These are phyloP conservation scores for Hirtodrosophila trivittata DNA, from an alignment of 2,888 invertebrate genomes.

Conservation along the genomic window DNA sequence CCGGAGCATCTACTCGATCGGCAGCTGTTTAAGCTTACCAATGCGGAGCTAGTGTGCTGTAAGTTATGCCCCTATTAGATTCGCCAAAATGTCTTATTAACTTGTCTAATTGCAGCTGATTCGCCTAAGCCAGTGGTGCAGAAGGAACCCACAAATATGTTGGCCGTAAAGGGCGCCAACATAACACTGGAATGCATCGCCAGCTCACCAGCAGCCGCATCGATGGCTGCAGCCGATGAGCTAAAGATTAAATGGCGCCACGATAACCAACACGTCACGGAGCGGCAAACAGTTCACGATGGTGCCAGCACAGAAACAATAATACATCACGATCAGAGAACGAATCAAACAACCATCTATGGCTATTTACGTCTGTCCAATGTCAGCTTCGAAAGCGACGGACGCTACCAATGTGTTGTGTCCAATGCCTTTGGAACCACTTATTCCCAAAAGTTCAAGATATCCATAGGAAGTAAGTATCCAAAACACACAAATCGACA, in stretches of 20 bases:
- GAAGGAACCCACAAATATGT: constrained; percentile 91
- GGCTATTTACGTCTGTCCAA: constrained; percentile 90
- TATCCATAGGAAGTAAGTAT: constrained; percentile 91
- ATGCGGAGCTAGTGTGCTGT: constrained; percentile 89
- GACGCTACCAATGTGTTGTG: constrained; percentile 96
- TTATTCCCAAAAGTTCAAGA: constrained; percentile 93
- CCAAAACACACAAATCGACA: constrained; percentile 93
- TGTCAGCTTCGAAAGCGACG: constrained; percentile 92
- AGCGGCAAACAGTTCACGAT: constrained; percentile 55
- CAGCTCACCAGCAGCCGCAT: constrained; percentile 90
- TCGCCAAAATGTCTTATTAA: too few species aligned
- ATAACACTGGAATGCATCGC: constrained; percentile 93
- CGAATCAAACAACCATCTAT: constrained; percentile 87
- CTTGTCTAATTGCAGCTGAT: constrained; percentile 84
- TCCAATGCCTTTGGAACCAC: constrained; percentile 94
- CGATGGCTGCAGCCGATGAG: constrained; percentile 85
- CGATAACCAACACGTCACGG: constrained; percentile 88
- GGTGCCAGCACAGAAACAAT: constrained; percentile 83
- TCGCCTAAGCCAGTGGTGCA: constrained; percentile 93
- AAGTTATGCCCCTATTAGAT: constrained; percentile 26
- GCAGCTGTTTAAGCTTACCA: constrained; percentile 87
- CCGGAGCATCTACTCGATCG: constrained; percentile 90
- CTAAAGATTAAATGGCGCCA: constrained; percentile 95
- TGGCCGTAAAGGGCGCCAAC: constrained; percentile 94
- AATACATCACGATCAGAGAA: constrained; percentile 75